Conservation (phyloP, 2,888 invertebrate species). For the Barypeithes pellucidus region DNA sequence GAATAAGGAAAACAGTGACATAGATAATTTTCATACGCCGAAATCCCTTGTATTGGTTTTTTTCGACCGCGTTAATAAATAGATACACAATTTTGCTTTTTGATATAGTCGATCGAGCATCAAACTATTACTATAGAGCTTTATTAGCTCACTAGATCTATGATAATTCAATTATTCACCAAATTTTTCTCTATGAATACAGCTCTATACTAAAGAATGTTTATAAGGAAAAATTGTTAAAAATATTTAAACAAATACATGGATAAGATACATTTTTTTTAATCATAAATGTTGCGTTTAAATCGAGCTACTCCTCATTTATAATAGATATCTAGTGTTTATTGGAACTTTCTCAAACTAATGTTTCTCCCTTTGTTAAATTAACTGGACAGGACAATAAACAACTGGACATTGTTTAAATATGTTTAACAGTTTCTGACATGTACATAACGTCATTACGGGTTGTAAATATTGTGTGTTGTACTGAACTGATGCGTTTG, state of each 20-base stretch:
- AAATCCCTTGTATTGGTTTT: constrained; percentile 12
- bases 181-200: constrained; percentile 21
- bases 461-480: constrained; percentile 67
- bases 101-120: constrained; percentile 17
- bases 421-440: constrained; percentile 30
- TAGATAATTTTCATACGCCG: background rate
- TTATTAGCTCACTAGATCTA: constrained; percentile 29
- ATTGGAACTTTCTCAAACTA: too few species aligned
- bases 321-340: too few species aligned
- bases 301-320: too few species aligned
- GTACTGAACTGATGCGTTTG: constrained; percentile 68
- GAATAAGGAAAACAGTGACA: background rate
- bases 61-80: constrained; percentile 5
- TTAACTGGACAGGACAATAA: constrained; percentile 30
- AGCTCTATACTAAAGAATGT: constrained; percentile 12
- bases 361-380: background rate
- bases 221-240: constrained; percentile 18
- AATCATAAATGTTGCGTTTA: too few species aligned
- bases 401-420: constrained; percentile 25
- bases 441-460: constrained; percentile 66
- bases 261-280: background rate
- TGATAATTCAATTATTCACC: constrained; percentile 17
- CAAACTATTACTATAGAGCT: constrained; percentile 13
- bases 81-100: constrained; percentile 22
- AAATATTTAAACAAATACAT: constrained; percentile 13